A percentile compares a stretch with the other conserved stretches of the same genome.
These are phyloP conservation scores for Sceloporus tristichus DNA, from an alignment of 2,113 vertebrate genomes.

Conservation along the genomic window DNA sequence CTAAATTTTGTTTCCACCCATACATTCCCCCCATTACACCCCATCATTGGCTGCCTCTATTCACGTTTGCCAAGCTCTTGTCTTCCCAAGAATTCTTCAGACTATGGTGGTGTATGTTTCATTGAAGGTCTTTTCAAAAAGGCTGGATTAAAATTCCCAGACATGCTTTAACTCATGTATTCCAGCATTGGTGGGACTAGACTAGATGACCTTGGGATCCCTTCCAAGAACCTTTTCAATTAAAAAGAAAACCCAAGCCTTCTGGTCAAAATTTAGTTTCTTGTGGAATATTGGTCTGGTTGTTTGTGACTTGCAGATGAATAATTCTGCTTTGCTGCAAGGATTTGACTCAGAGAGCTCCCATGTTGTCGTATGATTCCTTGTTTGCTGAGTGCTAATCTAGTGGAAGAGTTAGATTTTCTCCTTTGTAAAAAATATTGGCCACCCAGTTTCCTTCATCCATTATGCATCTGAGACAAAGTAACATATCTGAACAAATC, in stretches of 20 bases:
- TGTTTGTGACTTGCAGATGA: not conserved
- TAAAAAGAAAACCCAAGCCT: not conserved
- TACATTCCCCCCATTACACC: too few species aligned
- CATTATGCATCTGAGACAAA: conserved; percentile 72
- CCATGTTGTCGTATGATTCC: conserved; percentile 9
- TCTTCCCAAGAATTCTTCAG: too few species aligned
- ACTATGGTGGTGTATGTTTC: too few species aligned
- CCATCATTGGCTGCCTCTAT: too few species aligned
- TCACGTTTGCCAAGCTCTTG: too few species aligned
- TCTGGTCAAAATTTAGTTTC: not conserved
- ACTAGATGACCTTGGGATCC: too few species aligned
- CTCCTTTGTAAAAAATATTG: conserved; percentile 57
- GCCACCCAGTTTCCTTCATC: conserved; percentile 46
- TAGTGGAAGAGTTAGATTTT: conserved; percentile 46
- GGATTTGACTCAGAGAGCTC: not conserved
- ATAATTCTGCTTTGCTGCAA: not conserved
- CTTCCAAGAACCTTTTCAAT: not conserved
- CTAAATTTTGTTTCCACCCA: too few species aligned
- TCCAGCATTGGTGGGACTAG: too few species aligned
- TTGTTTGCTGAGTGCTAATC: conserved; percentile 57
- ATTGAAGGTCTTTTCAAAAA: too few species aligned
- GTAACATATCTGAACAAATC: conserved; percentile 63
- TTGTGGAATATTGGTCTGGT: not conserved
- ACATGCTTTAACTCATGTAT: too few species aligned
- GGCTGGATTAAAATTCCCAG: too few species aligned